Evolutionary conservation across 2,113 vertebrate species (phyloP).

Genomic region (Suricata suricatta): DNA sequence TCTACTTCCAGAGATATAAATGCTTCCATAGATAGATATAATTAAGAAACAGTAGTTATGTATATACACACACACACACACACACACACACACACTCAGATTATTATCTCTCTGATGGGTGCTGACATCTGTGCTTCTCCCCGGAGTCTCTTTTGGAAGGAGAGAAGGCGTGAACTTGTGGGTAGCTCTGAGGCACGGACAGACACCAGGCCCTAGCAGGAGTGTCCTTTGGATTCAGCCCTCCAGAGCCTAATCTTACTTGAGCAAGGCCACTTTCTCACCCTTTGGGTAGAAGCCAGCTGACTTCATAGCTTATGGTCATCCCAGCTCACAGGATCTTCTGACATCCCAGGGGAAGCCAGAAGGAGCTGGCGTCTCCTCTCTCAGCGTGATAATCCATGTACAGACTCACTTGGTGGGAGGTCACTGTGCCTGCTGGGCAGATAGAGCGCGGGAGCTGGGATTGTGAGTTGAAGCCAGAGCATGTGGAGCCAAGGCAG

Average conservation of each 20-base stretch:
- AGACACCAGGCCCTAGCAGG: neutral
- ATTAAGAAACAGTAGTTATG: neutral
- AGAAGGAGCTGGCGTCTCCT: neutral
- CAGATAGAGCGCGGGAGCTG: neutral
- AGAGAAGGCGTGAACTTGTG: neutral
- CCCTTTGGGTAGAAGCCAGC: neutral
- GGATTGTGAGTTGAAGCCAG: neutral
- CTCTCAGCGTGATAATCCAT: neutral
- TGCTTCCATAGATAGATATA: neutral
- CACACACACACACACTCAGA: neutral
- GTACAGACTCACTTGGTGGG: neutral
- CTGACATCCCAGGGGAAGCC: neutral
- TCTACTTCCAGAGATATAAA: neutral
- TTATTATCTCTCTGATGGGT: neutral
- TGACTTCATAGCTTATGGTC: neutral
- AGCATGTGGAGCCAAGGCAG: neutral
- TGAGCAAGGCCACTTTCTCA: neutral
- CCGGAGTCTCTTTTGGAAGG: neutral
- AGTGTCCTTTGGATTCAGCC: neutral
- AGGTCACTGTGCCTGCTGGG: neutral
- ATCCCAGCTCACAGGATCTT: neutral
- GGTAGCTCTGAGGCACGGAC: neutral
- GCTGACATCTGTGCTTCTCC: neutral
- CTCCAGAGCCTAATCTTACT: neutral
- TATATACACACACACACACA: neutral